These are phyloP conservation scores for Cosmia trapezina DNA, from an alignment of 2,888 invertebrate species.

Conservation along the genomic window DNA sequence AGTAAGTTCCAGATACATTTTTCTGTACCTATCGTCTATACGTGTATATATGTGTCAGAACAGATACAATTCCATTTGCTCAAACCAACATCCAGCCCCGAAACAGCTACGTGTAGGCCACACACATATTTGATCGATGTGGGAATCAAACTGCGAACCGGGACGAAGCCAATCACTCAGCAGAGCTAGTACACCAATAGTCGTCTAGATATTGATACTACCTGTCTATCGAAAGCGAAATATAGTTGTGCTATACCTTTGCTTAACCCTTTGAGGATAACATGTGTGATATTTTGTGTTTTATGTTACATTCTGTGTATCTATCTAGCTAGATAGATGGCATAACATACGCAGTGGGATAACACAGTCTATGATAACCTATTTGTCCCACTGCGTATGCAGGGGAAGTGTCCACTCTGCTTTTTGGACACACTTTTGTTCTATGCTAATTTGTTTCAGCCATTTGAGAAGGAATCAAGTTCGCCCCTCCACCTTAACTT, in stretches of 20 bases:
- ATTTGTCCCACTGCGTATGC: no score
- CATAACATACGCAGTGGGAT: no score
- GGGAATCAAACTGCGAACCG: slow-evolving; percentile 2
- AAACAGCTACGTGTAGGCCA: not conserved
- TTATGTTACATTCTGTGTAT: not conserved
- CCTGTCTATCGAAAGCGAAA: not conserved
- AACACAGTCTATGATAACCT: no score
- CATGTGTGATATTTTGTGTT: not conserved
- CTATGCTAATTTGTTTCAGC: no score
- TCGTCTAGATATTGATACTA: not conserved
- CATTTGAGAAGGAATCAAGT: not conserved
- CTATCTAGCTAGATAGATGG: no score
- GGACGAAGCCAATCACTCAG: slow-evolving; percentile 30
- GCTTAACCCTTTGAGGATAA: not conserved
- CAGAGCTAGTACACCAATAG: not conserved
- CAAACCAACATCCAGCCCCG: not conserved
- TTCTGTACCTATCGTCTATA: not conserved
- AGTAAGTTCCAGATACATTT: not conserved
- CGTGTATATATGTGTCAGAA: no score
- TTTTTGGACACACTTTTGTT: no score
- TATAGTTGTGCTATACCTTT: not conserved
- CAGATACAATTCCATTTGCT: not conserved
- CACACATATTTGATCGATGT: not conserved
- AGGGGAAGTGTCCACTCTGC: no score
- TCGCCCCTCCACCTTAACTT: not conserved